Base-by-base conservation (phyloP, 2,113 vertebrate genomes). In the Thamnophis sirtalis region DNA sequence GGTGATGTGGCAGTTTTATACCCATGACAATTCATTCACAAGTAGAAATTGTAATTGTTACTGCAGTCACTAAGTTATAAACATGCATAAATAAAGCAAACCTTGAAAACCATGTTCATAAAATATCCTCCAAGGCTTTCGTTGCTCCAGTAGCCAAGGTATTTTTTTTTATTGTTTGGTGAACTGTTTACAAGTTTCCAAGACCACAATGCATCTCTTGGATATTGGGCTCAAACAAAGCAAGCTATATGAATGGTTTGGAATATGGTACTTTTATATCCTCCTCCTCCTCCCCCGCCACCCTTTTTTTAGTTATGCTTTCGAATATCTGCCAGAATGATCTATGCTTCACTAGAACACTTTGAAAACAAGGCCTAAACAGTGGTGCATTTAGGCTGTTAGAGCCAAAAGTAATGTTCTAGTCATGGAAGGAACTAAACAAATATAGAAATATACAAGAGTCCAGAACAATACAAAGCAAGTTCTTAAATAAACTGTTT, bases 361-460 rank as follows among this genome's bases (percentile, higher is more conserved):
- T 92, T 84, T 93, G 89, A 93, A 85, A 56, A 91, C 86, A 86
- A 26, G n/a, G 53, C 84, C 38, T 55, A 28, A 7, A 89, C 87
- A 92, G 87, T 48, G 26, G 56, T 87, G 92, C 88, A 92, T 26
- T 88, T 85, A 48, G 33, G 26, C 48, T 49, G 5, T 49, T 50
- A 33, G 91, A 89, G 87, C 54, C 91, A 92, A 89, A 55, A 92
- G 85, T 80, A 92, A 89, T 17, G 50, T 85, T 58, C 56, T 48
- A 4, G 88, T 92, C 84, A 33, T 56, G 93, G 89, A 94, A 92
- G 91, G 43, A 50, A 49, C 68, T 26, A 21, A 92, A 92, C 6
- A 53, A 92, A 85, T 24, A 55, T 80, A 24, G 94, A n/a, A 49
- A 17, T 63, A 80, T 13, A 26, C 55, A 85, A 90, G 38, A n/a